Evolutionary conservation across 2,113 vertebrate genomes (phyloP), one percentile per base, ranked within the genome.

Genomic region (Vidua macroura): DNA sequence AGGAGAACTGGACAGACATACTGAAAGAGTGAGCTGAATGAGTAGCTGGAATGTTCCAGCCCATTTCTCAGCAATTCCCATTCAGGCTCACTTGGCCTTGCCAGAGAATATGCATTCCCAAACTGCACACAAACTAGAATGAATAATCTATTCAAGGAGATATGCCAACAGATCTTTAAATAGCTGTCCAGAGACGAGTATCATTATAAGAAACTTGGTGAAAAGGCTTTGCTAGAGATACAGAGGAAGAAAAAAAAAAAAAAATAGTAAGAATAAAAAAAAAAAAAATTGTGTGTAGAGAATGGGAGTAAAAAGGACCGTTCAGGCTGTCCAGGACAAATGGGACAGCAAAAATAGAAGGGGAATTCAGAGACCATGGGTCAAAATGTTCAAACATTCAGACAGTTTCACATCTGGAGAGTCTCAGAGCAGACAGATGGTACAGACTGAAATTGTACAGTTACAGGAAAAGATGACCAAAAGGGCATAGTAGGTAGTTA

Each of bases 141-240:
- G 75, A 96, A 92, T 95, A 89, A 91, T 86, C 92, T 93, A 46
- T 91, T 95, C 77, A 75, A 92, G 76, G 37, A 96, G 28, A 30
- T 94, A 79, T 48, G 91, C 89, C 90, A 93, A 77, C 59, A 88
- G 68, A 86, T 80, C 82, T 93, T 93, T 80, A 93, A 96, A 95
- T 78, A 96, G 79, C 76, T 86, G 46, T 72, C 66, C 83, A 92
- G 79, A 92, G 78, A 88, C 92, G 64, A 92, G 44, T 77, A 93
- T 73, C 3, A 0, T 41, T 82, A 23, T n/a, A 93, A 94, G 92
- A 81, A 56, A 69, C 56, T 86, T 88, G 23, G 31, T 93, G 86
- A 41, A 88, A 93, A 96, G 60, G 27, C 64, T 73, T 63, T 70
- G 31, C 48, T 91, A 68, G 68, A 63, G 52, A 93, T 88, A 67